Base-by-base conservation (phyloP, 53 echinoderm and acorn worm species). In the Glandiceps talaboti region DNA sequence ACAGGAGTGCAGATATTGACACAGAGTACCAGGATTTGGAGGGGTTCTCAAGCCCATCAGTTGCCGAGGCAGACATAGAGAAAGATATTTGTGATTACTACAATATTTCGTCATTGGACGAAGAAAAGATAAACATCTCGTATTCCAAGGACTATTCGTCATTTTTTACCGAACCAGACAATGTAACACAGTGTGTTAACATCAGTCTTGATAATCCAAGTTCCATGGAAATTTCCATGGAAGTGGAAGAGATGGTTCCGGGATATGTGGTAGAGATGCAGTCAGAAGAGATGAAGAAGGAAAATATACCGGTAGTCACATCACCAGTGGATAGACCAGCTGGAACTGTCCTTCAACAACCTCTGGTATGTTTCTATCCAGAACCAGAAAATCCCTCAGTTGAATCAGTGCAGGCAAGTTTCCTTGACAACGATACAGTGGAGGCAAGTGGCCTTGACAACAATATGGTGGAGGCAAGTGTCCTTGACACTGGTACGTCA, bases 1-100 rank as follows among this genome's bases (percentile, higher is more conserved):
- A 74, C 32, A 75, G 79, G 25, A 27, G 74, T 26, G 25, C 26
- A 6, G 80, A 30, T 32, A n/a, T 75, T 32, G 1, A 30, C 32
- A 29, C 33, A n/a, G 74, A 72, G 79, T 30, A 77, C 6, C 1
- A 30, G 31, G 33, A 73, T 0, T 6, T 78, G 73, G 32, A 30
- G 33, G 79, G 78, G 14, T 32, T 73, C 26, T 27, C 74, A 78
- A 1, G 1, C 33, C 31, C 32, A 78, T 75, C 30, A 83, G 74
- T n/a, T 6, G 30, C 30, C 28, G 78, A 77, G 76, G 29, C 77
- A 27, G 32, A 14, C 27, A 73, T 31, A 30, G 79, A 31, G 1
- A 74, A 84, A 26, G 79, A 45, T 20, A 45, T 45, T 45, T 45
- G 64, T 20, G 20, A 45, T 6, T 20, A 45, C 20, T 45, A 45